phyloP scores from a whole-genome alignment of 2,888 invertebrate genomes.

The Pheosia tremula region DNA sequence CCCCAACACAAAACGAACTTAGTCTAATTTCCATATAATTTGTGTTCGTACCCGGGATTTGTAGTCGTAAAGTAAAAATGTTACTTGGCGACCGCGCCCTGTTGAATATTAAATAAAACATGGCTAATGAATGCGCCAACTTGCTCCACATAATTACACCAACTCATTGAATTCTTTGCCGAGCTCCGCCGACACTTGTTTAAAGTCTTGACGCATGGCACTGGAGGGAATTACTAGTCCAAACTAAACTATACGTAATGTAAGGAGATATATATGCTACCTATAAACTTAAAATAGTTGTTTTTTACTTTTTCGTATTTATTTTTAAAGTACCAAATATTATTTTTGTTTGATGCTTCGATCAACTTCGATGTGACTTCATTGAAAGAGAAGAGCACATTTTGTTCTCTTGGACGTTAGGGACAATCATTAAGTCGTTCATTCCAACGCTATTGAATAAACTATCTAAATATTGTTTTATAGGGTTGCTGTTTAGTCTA shows the following conservation, averaged over 20 bases:
- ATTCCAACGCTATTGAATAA: neutral
- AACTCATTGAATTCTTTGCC: constrained; percentile 72
- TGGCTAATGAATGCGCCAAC: constrained; percentile 69
- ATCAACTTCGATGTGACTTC: too few species aligned
- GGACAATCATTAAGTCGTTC: too few species aligned
- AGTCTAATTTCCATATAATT: constrained; percentile 72
- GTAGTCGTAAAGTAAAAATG: constrained; percentile 62
- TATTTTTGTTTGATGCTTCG: too few species aligned
- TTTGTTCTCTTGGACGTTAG: too few species aligned
- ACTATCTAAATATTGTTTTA: neutral
- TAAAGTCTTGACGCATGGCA: constrained; percentile 55
- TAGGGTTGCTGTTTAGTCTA: constrained; percentile 20
- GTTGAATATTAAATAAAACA: constrained; percentile 75
- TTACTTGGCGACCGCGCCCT: constrained; percentile 53
- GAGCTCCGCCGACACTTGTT: constrained; percentile 59
- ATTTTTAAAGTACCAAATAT: too few species aligned
- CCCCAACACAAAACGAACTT: constrained; percentile 55
- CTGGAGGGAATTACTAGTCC: constrained; percentile 32
- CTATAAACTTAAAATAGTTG: neutral
- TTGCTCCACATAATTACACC: constrained; percentile 71
- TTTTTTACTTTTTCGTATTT: neutral
- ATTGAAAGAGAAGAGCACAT: too few species aligned
- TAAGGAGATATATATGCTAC: neutral
- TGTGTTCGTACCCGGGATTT: constrained; percentile 60
- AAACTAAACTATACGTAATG: constrained; percentile 8